Evolutionary conservation across 1,140 invertebrate genomes (phyloP).

Genomic region (Gonatopus flavifemur): DNA sequence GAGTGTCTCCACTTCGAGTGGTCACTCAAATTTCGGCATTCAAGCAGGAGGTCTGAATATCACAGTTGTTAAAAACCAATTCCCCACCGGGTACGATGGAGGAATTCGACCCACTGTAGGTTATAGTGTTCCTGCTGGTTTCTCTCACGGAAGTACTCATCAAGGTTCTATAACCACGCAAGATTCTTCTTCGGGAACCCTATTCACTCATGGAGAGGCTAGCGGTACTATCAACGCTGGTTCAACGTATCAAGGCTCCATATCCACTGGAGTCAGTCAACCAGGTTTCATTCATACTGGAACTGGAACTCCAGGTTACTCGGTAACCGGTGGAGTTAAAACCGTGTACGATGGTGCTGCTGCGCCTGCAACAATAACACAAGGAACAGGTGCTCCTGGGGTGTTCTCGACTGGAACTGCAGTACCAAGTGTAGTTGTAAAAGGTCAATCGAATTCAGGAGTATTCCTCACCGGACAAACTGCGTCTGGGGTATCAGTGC

Average conservation of each 20-base stretch:
- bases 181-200: constrained; percentile 14
- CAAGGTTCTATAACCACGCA: constrained; percentile 16
- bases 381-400: constrained; percentile 13
- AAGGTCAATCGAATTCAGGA: constrained; percentile 15
- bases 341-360: constrained; percentile 14
- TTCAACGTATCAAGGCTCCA: constrained; percentile 12
- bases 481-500: constrained; percentile 13
- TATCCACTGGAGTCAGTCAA: constrained; percentile 10
- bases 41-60: neutral
- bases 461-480: constrained; percentile 23
- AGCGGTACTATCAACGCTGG: constrained; percentile 16
- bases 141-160: constrained; percentile 6
- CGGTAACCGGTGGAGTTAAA: constrained; percentile 26
- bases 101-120: neutral
- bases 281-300: constrained; percentile 28
- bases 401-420: constrained; percentile 11
- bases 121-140: neutral
- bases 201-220: constrained; percentile 16
- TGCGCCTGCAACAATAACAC: constrained; percentile 3
- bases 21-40: too few species aligned
- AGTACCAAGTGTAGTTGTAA: constrained; percentile 12
- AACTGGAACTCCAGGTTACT: constrained; percentile 32
- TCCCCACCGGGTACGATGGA: neutral
- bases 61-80: too few species aligned
- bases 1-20: too few species aligned